Evolutionary conservation across 2,888 invertebrate species (phyloP).

Genomic region (Leucophenga montana): DNA sequence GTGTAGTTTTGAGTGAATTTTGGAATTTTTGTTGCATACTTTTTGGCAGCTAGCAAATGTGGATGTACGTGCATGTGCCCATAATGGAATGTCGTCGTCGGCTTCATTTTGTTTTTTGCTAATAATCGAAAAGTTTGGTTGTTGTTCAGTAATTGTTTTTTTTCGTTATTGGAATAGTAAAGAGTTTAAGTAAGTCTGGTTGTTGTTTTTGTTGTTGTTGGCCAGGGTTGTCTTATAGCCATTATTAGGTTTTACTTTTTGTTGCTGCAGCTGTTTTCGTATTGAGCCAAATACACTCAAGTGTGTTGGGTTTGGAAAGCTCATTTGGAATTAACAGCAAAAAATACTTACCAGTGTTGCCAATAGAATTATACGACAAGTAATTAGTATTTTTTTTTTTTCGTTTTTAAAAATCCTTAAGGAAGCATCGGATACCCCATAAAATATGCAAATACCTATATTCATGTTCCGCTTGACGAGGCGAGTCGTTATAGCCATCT

Average conservation of each 20-base stretch:
- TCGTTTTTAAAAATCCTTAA: no score
- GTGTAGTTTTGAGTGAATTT: slow-evolving; percentile 35
- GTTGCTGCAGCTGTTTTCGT: no score
- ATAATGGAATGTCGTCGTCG: slow-evolving; percentile 28
- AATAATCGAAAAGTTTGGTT: slow-evolving; percentile 18
- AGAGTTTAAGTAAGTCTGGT: slow-evolving; percentile 23
- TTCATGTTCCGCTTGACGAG: no score
- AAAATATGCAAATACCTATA: no score
- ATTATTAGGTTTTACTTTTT: no score
- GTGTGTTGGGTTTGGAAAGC: no score
- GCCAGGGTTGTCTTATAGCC: no score
- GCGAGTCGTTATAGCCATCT: no score
- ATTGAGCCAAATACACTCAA: background rate
- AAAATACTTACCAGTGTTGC: no score
- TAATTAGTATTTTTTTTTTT: no score
- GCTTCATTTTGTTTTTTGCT: slow-evolving; percentile 19
- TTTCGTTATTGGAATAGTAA: slow-evolving; percentile 34
- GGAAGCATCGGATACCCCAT: no score
- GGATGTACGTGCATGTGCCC: slow-evolving; percentile 30
- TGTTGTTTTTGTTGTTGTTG: slow-evolving; percentile 21
- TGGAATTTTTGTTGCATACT: slow-evolving; percentile 48
- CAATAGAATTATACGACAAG: no score
- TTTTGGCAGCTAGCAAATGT: slow-evolving; percentile 45
- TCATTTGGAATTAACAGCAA: background rate
- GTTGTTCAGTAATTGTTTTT: slow-evolving; percentile 45